Evolutionary conservation across 2,888 invertebrate genomes (phyloP), one percentile per base, ranked within the genome.

Genomic region (Chloromyia formosa): DNA sequence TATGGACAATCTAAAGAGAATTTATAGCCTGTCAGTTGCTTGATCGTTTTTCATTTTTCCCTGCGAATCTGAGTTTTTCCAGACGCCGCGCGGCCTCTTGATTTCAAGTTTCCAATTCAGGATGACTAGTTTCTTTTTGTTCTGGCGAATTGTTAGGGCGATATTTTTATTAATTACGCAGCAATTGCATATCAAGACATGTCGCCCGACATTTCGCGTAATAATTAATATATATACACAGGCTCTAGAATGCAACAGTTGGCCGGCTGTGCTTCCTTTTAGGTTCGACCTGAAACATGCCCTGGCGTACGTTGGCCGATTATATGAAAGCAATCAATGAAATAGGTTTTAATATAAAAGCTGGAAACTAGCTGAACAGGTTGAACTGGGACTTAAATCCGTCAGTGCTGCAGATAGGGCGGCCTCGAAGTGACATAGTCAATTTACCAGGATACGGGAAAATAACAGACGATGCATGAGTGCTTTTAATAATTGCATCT

Each of bases 321-420:
- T n/a, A 62, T 62, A 66, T 66, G 66, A 66, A 66, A 66, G 66
- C 66, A 45, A 66, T 66, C 66, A 66, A 66, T 66, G 45, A 66
- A 66, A 35, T 35, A 35, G 27, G 2, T 66, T 66, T 49, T 45
- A n/a, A n/a, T n/a, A n/a, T n/a, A 45, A 66, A 66, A 66, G 66
- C 10, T 66, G 66, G 45, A 66, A 62, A 23, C 66, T 22, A 22
- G 66, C 45, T 14, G 9, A 66, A 66, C 66, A 66, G 35, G 49
- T 66, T 49, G 40, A 5, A 45, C 16, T 58, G 20, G 58, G 12
- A 42, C 42, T 42, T 5, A 12, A 42, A 42, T 42, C n/a, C n/a
- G n/a, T n/a, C 42, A 42, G 42, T 42, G 42, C 42, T 9, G 42
- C 49, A 49, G 12, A n/a, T 10, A 10, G 3, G 16, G 49, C 2